Conservation (phyloP, 2,797 vertebrate genomes). For the Iguana delicatissima region DNA sequence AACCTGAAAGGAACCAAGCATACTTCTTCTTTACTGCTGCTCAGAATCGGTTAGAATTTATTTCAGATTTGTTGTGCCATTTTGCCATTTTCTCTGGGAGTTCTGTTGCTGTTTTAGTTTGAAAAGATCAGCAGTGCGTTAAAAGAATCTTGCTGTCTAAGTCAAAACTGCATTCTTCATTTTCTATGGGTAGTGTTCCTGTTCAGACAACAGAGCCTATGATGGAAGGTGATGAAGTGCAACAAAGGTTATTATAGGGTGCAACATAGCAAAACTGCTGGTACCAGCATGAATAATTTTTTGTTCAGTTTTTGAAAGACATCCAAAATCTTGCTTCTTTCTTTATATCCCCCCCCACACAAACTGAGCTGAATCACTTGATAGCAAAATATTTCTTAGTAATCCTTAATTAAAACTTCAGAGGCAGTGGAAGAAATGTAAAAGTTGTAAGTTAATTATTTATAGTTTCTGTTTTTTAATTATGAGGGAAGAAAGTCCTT, state of each 20-base stretch:
- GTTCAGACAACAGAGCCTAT: conserved; percentile 36
- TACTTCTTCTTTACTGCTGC: background rate
- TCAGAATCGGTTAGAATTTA: background rate
- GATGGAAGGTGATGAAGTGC: conserved; percentile 38
- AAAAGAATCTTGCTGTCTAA: conserved; percentile 25
- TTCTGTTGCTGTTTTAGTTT: conserved; percentile 4
- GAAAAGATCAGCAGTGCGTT: conserved; percentile 8
- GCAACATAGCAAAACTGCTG: background rate
- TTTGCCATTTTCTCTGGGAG: conserved; percentile 1
- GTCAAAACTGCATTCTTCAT: background rate
- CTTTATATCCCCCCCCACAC: background rate
- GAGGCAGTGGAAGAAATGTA: conserved; percentile 36
- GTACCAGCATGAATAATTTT: background rate
- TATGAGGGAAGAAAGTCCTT: background rate
- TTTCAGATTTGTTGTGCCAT: background rate
- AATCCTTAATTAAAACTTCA: conserved; percentile 64
- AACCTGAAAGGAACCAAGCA: background rate
- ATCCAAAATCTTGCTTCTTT: conserved; percentile 25
- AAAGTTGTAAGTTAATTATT: conserved; percentile 54
- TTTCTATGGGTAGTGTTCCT: conserved; percentile 41
- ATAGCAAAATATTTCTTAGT: conserved; percentile 58
- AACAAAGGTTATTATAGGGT: background rate
- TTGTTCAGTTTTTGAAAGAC: conserved; percentile 47
- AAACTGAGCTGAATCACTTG: conserved; percentile 36
- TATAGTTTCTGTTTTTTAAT: conserved; percentile 41